Evolutionary conservation across 2,113 vertebrate species (phyloP).

Genomic region (Pterocles burchelli): DNA sequence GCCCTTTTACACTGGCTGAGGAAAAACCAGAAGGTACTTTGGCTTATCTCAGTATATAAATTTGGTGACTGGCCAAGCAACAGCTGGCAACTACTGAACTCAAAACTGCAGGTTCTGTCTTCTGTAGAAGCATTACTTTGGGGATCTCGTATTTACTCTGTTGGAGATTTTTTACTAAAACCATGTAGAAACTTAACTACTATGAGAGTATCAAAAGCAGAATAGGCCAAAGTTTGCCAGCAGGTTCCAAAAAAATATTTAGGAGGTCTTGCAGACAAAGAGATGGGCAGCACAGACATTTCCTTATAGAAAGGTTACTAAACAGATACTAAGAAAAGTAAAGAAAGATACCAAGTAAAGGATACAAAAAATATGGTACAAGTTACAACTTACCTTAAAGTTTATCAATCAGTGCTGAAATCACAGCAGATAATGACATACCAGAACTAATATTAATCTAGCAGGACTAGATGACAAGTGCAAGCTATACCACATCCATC

Average conservation of each 20-base stretch:
- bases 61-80: neutral
- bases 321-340: neutral
- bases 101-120: neutral
- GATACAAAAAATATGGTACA: neutral
- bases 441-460: neutral
- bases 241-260: neutral
- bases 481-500: neutral
- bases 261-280: neutral
- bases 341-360: neutral
- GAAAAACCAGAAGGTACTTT: neutral
- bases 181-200: neutral
- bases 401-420: neutral
- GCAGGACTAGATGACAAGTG: neutral
- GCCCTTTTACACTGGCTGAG: neutral
- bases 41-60: neutral
- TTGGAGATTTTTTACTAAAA: neutral
- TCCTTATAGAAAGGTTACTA: neutral
- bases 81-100: neutral
- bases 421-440: neutral
- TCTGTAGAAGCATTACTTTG: neutral
- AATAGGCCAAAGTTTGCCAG: neutral
- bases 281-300: neutral
- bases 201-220: neutral
- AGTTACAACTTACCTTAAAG: neutral
- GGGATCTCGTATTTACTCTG: neutral